phyloP scores from a whole-genome alignment of 2,888 invertebrate species.

The Aporophyla lueneburgensis region DNA sequence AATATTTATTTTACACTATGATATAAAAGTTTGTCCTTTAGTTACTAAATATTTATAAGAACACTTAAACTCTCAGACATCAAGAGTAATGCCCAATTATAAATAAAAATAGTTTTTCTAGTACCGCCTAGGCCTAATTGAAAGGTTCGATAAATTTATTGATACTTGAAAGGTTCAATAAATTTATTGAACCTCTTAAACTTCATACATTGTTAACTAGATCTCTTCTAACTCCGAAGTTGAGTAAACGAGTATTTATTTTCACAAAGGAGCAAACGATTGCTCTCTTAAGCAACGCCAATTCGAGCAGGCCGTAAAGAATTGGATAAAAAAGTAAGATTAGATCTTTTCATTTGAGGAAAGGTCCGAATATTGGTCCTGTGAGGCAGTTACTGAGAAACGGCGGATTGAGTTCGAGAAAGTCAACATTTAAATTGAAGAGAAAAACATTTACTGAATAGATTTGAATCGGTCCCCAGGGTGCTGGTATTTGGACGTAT shows the following conservation, averaged over 20 bases:
- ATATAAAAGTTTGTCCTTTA: neutral
- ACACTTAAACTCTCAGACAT: neutral
- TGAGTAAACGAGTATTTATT: conserved; percentile 70
- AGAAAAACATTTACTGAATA: conserved; percentile 73
- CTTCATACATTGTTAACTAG: conserved; percentile 57
- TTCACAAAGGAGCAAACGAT: conserved; percentile 67
- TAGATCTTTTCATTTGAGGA: conserved; percentile 84
- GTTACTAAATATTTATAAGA: conserved; percentile 1
- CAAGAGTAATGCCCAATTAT: neutral
- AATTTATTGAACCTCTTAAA: conserved; percentile 33
- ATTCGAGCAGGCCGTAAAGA: conserved; percentile 78
- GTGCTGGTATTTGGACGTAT: conserved; percentile 47
- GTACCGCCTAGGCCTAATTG: conserved; percentile 2
- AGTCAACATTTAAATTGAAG: conserved; percentile 75
- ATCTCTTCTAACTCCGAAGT: conserved; percentile 11
- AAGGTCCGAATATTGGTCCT: conserved; percentile 83
- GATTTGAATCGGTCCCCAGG: conserved; percentile 65
- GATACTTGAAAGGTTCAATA: neutral
- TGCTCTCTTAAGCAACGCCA: conserved; percentile 76
- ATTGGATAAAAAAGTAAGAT: conserved; percentile 82
- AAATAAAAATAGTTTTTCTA: neutral
- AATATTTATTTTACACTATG: neutral
- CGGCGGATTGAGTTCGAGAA: conserved; percentile 76
- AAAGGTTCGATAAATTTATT: conserved; percentile 16
- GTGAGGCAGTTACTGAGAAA: conserved; percentile 76